These are phyloP conservation scores for Rugalucina vietnamica DNA, from an alignment of 2,888 invertebrate species.

Conservation along the genomic window DNA sequence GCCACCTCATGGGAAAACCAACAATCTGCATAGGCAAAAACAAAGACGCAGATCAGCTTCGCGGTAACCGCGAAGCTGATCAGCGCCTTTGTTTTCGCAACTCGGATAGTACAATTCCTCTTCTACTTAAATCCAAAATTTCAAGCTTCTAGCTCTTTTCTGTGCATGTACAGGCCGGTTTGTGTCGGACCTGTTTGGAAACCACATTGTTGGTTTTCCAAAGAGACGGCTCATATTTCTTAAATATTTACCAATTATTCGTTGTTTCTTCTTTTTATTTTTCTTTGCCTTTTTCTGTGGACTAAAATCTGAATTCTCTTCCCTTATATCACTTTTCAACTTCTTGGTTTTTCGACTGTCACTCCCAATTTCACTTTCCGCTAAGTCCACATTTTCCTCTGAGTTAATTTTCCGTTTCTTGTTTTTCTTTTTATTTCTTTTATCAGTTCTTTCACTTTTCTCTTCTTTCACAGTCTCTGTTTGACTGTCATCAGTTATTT, in stretches of 20 bases:
- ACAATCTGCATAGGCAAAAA: no score
- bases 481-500: neutral
- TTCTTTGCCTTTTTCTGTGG: neutral
- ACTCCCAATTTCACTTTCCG: neutral
- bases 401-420: constrained; percentile 1
- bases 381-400: neutral
- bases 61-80: no score
- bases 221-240: no score
- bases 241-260: neutral
- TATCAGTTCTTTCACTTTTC: neutral
- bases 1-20: no score
- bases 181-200: no score
- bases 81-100: no score
- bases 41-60: no score
- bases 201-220: no score
- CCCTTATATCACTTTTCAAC: constrained; percentile 18
- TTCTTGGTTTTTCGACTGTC: constrained; percentile 15
- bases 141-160: no score
- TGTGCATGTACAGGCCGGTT: no score
- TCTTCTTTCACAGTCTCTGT: constrained; percentile 6
- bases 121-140: no score
- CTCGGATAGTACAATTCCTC: no score
- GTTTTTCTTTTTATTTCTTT: neutral
- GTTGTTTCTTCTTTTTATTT: neutral
- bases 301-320: neutral